phyloP scores from a whole-genome alignment of 2,797 vertebrate species.

The Gymnocypris eckloni region DNA sequence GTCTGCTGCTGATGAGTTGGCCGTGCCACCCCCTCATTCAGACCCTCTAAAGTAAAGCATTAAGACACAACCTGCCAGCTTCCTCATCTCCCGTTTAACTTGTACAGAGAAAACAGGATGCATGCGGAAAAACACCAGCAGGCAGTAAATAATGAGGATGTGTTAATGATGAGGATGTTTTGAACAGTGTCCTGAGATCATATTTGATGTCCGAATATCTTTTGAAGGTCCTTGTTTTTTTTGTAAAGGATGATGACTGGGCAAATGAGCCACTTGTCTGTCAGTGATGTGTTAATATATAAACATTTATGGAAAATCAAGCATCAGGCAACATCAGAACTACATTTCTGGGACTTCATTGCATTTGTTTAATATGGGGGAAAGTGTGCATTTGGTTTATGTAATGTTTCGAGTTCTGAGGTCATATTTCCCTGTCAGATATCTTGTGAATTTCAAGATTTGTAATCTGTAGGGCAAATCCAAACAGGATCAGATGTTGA shows the following conservation, averaged over 20 bases:
- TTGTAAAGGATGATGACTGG: neutral
- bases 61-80: constrained; percentile 37
- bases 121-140: constrained; percentile 50
- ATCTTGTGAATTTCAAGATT: neutral
- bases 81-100: constrained; percentile 39
- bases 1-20: constrained; percentile 44
- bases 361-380: neutral
- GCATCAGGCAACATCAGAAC: neutral
- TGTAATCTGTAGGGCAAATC: constrained; percentile 7
- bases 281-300: neutral
- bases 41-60: constrained; percentile 39
- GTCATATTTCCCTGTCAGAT: neutral
- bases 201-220: constrained; percentile 26
- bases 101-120: constrained; percentile 63
- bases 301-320: neutral
- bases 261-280: neutral
- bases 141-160: constrained; percentile 26
- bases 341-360: neutral
- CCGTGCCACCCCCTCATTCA: constrained; percentile 22
- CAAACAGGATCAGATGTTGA: constrained; percentile 13
- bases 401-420: neutral
- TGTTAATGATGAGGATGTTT: constrained; percentile 44
- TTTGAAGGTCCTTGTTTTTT: neutral
- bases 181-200: neutral
- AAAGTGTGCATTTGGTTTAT: neutral